phyloP scores from a whole-genome alignment of 2,113 vertebrate species.

The Hyaena hyaena region DNA sequence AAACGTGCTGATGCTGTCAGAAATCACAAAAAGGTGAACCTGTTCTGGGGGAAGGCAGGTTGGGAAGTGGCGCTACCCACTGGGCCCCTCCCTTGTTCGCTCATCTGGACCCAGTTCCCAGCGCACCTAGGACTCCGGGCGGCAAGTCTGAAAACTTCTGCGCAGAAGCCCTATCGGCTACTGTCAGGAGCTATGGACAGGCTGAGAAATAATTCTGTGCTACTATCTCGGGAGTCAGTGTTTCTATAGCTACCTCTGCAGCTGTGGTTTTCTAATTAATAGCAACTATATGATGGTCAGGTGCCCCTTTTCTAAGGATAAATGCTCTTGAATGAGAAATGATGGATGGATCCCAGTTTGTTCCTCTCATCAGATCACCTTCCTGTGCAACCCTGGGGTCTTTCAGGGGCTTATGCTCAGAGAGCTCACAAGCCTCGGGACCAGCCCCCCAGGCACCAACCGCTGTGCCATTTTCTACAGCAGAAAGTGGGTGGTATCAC shows the following conservation, averaged over 20 bases:
- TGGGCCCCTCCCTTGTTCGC: background rate
- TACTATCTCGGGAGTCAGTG: background rate
- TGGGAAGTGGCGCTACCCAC: accelerated
- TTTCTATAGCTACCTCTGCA: background rate
- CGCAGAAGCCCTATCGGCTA: background rate
- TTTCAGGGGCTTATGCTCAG: background rate
- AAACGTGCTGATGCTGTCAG: background rate
- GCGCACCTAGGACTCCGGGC: background rate
- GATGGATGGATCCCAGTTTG: background rate
- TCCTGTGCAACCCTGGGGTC: background rate
- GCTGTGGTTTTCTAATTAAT: background rate
- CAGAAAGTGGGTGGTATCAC: background rate
- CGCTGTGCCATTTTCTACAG: background rate
- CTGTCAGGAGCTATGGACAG: background rate
- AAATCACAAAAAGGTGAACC: background rate
- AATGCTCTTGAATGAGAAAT: background rate
- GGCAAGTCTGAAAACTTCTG: background rate
- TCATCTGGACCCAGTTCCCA: no score
- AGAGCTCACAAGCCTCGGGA: background rate
- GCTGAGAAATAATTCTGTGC: background rate
- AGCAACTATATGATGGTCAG: background rate
- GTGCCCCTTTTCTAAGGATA: background rate
- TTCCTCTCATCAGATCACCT: background rate
- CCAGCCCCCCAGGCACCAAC: background rate
- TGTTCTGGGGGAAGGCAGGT: background rate